A percentile compares a stretch with the other conserved stretches of the same genome.
phyloP scores from a whole-genome alignment of 2,113 vertebrate species.

The Callipepla californica region DNA sequence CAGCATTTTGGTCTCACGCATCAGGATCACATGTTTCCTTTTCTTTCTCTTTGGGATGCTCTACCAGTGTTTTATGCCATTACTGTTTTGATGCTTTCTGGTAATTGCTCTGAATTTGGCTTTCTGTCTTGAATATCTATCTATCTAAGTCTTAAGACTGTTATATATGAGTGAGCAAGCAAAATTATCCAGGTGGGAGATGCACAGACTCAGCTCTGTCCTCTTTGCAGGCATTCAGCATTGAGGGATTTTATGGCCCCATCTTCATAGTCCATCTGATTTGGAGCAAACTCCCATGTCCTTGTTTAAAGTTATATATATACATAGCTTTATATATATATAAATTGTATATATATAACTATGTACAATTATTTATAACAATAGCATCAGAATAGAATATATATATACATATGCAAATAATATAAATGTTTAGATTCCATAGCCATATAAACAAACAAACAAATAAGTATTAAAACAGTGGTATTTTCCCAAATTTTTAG shows the following conservation, averaged over 20 bases:
- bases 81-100: background rate
- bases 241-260: background rate
- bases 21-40: background rate
- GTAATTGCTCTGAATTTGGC: background rate
- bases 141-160: background rate
- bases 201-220: background rate
- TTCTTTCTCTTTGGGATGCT: background rate
- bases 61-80: background rate
- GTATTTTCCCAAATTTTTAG: background rate
- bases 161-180: background rate
- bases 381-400: background rate
- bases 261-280: background rate
- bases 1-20: background rate
- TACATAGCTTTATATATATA: background rate
- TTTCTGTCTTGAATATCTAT: background rate
- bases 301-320: background rate
- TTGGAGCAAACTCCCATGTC: background rate
- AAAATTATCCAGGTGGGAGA: background rate
- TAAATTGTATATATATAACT: background rate
- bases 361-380: background rate
- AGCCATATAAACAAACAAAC: background rate
- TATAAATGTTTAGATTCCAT: background rate
- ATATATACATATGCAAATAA: background rate
- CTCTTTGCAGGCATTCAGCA: background rate
- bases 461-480: background rate